Evolutionary conservation across 1,140 invertebrate species (phyloP), one percentile per base, ranked within the genome.

Genomic region (Rhagoletis pomonella): DNA sequence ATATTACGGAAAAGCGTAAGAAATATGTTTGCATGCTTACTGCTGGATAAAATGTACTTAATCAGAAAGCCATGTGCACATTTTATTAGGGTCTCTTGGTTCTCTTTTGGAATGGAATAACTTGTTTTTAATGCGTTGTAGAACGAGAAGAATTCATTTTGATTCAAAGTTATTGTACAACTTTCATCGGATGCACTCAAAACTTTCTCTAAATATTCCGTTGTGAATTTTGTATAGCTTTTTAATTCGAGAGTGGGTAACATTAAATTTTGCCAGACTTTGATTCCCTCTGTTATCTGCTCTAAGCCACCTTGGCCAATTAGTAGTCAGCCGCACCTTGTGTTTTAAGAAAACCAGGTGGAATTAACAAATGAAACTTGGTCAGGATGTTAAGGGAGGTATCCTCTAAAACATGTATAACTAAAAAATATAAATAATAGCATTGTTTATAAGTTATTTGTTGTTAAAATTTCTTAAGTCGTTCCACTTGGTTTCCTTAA

Each of bases 201-300:
- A 7, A 97, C 93, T 69, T 95, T 94, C 60, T 95, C 95, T 69
- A 97, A 93, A 90, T 97, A 96, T 65, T 95, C 94, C 5, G 96
- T 93, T 73, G 96, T 94, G 92, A 96, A 96, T 87, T 94, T 95
- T 7, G 96, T 94, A 89, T 97, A 97, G 89, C 95, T 95, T 92
- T 96, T 96, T 89, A 96, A 91, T 89, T 96, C 96, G 29, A 97
- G 93, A 90, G 96, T 94, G 0, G 96, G 96, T 50, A 96, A 93
- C 95, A 97, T 97, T 12, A 97, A 93, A 88, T 97, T 96, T 91
- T 97, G 95, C 96, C 97, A 97, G 4, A 96, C 95, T 94, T 95
- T 96, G n/a, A 97, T 93, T 65, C 96, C 97, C 89, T 95, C 94
- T 58, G 93, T 93, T 29, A 97, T 94, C 90, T 97, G 94, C 87